Evolutionary conservation across 2,113 vertebrate species (phyloP).

Genomic region (Dicerorhinus sumatrensis): DNA sequence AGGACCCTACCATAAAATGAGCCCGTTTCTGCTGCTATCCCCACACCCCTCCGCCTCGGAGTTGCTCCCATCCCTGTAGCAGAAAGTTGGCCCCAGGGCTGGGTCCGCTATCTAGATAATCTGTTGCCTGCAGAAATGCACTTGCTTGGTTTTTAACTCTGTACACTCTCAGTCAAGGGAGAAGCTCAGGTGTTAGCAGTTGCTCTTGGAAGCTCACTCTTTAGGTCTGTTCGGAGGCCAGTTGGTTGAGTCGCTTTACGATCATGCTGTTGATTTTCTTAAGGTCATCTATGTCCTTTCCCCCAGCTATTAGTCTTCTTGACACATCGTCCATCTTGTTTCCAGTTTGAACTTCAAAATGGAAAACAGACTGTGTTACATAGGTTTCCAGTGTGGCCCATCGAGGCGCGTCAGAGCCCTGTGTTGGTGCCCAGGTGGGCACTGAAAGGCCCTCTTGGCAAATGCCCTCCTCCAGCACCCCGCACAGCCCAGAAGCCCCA

Average conservation of each 20-base stretch:
- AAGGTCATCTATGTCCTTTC: slow-evolving; percentile 87
- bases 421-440: accelerated
- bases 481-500: background rate
- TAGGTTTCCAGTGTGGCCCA: background rate
- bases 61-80: too few relatives aligned
- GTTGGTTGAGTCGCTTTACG: slow-evolving; percentile 83
- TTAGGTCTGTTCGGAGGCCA: slow-evolving; percentile 60
- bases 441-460: background rate
- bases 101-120: background rate
- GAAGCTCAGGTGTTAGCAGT: background rate
- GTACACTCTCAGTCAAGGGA: too few relatives aligned
- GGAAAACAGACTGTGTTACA: slow-evolving; percentile 53
- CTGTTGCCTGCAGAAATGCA: background rate
- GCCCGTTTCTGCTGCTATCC: background rate
- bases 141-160: background rate
- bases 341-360: slow-evolving; percentile 87
- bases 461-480: background rate
- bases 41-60: background rate
- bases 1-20: background rate
- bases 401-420: background rate
- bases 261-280: slow-evolving; percentile 87
- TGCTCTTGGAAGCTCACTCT: background rate
- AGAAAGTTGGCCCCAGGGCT: background rate
- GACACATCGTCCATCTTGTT: slow-evolving; percentile 85
- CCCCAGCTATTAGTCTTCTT: slow-evolving; percentile 83